Conservation (phyloP, 30 jellyfish, hydroid and myxozoan genomes). For the Cassiopea andromeda region DNA sequence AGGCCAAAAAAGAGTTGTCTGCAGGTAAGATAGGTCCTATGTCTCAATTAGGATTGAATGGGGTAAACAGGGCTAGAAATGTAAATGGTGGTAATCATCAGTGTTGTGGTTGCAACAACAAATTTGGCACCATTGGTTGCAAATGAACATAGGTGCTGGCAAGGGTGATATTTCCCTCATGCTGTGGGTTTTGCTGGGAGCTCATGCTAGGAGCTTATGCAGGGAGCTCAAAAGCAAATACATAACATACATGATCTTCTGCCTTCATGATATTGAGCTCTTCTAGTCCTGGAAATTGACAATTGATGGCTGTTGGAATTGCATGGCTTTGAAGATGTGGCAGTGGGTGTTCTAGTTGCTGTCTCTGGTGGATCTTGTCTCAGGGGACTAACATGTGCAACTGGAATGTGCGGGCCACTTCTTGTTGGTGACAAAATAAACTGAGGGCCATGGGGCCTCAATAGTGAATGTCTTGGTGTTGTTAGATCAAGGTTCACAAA, state of each 20-base stretch:
- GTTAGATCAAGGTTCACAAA: conserved; percentile 38
- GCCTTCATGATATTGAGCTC: neutral
- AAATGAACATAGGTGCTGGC: no score
- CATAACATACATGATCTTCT: neutral
- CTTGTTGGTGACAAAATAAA: conserved; percentile 61
- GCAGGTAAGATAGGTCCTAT: no score
- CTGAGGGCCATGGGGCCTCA: conserved; percentile 71
- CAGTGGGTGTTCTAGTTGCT: neutral
- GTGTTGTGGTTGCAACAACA: no score
- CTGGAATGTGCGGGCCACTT: conserved; percentile 74
- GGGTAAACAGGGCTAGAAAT: no score
- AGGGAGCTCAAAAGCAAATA: neutral
- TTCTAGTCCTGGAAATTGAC: neutral
- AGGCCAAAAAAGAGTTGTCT: no score
- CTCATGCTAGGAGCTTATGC: no score
- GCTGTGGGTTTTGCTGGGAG: no score
- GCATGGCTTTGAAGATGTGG: conserved; percentile 4
- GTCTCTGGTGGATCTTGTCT: conserved; percentile 41
- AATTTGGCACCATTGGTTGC: no score
- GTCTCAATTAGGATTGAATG: no score
- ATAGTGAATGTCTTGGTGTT: conserved; percentile 67
- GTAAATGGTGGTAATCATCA: no score
- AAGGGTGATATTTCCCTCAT: no score
- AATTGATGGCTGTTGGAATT: neutral
- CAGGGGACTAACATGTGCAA: conserved; percentile 74